phyloP scores from a whole-genome alignment of 2,113 vertebrate genomes.

The Passer domesticus region DNA sequence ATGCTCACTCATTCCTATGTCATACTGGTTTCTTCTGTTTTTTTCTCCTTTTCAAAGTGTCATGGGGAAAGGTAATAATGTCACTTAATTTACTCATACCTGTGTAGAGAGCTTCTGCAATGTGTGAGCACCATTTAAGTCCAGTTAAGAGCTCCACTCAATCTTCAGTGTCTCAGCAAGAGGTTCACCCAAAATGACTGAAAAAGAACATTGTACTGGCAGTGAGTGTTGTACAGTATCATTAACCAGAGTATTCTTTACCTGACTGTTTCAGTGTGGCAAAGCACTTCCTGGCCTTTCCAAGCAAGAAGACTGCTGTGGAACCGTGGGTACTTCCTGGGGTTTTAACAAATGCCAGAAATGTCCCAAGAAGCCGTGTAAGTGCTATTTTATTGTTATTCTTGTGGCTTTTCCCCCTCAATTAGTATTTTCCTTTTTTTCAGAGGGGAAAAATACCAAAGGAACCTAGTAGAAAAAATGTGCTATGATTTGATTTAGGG shows the following conservation, averaged over 20 bases:
- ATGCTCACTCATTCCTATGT: background rate
- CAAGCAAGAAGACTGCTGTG: slow-evolving; percentile 97
- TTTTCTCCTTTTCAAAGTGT: background rate
- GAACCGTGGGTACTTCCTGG: slow-evolving; percentile 94
- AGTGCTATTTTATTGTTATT: slow-evolving; percentile 63
- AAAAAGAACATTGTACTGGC: background rate
- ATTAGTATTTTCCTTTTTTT: background rate
- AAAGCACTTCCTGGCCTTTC: slow-evolving; percentile 95
- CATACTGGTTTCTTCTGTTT: background rate
- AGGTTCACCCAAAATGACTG: background rate
- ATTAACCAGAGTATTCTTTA: slow-evolving; percentile 59
- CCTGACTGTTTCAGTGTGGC: slow-evolving; percentile 85
- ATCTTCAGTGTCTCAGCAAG: background rate
- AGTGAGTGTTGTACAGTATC: background rate
- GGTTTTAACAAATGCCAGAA: slow-evolving; percentile 98
- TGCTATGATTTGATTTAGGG: background rate
- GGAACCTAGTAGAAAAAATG: background rate
- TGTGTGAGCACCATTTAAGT: background rate
- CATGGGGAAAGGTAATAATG: background rate
- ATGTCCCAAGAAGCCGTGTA: slow-evolving; percentile 92
- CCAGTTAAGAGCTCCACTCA: background rate
- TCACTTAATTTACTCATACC: background rate
- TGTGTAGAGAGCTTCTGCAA: background rate
- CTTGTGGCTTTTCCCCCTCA: background rate
- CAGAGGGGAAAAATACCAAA: background rate